phyloP scores from a whole-genome alignment of 2,888 invertebrate species.

The Trachelus iudaicus region DNA sequence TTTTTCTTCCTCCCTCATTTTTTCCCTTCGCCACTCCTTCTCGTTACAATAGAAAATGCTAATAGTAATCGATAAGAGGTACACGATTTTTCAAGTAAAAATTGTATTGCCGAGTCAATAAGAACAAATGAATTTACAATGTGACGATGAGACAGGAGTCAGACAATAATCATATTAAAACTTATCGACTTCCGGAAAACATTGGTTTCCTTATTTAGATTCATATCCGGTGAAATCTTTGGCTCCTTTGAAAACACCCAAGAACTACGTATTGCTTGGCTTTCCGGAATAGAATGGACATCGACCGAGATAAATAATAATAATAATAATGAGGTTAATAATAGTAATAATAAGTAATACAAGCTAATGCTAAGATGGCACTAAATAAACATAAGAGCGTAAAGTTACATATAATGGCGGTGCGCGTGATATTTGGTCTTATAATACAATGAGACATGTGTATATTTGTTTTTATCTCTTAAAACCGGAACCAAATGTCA shows the following conservation, averaged over 20 bases:
- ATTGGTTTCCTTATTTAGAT: not conserved
- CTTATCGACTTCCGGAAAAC: not conserved
- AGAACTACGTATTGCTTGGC: not conserved
- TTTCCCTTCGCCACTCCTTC: not conserved
- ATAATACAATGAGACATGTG: slow-evolving; percentile 46
- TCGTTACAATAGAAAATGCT: not conserved
- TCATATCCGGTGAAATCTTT: not conserved
- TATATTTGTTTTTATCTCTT: slow-evolving; percentile 4
- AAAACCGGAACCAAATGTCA: not conserved
- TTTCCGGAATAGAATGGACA: slow-evolving; percentile 10
- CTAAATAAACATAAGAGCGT: slow-evolving; percentile 12
- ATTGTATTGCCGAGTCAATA: not conserved
- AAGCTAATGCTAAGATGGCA: slow-evolving; percentile 14
- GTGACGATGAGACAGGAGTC: not conserved
- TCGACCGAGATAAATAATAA: slow-evolving; percentile 20
- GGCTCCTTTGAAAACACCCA: not conserved
- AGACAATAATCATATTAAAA: slow-evolving; percentile 5
- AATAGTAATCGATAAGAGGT: not conserved
- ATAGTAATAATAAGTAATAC: slow-evolving; percentile 27
- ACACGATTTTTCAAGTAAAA: not conserved
- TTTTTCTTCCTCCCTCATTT: not conserved
- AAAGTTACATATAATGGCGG: slow-evolving; percentile 12
- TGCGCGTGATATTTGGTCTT: slow-evolving; percentile 44
- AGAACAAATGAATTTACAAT: not conserved
- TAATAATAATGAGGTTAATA: slow-evolving; percentile 20